These are phyloP conservation scores for Xylophagus ater DNA, from an alignment of 2,888 invertebrate species.

Conservation along the genomic window DNA sequence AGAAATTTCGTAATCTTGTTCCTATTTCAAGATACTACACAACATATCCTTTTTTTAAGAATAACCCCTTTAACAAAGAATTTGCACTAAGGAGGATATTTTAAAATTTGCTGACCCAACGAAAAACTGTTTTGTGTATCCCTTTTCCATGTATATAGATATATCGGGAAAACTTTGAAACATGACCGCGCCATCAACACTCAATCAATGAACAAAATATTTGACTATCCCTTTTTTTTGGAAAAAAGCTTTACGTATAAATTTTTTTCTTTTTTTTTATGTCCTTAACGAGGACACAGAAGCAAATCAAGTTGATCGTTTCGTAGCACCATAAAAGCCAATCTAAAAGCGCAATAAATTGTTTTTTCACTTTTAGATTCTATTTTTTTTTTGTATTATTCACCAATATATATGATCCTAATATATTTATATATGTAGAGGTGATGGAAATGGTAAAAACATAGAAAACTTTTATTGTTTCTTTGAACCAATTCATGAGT, in stretches of 20 bases:
- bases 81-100: neutral
- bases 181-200: constrained; percentile 17
- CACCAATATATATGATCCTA: too few species aligned
- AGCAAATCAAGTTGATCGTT: constrained; percentile 16
- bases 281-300: constrained; percentile 15
- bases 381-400: too few species aligned
- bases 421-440: too few species aligned
- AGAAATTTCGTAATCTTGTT: too few species aligned
- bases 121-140: constrained; percentile 5
- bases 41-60: too few species aligned
- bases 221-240: too few species aligned
- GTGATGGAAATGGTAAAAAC: too few species aligned
- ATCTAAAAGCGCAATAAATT: constrained; percentile 18
- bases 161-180: constrained; percentile 7
- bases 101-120: constrained; percentile 10
- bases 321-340: constrained; percentile 16
- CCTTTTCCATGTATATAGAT: constrained; percentile 8
- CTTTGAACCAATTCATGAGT: constrained; percentile 13
- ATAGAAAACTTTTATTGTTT: constrained; percentile 17
- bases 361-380: constrained; percentile 17
- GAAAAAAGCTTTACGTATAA: too few species aligned
- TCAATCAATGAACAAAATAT: constrained; percentile 14
- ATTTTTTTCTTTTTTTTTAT: constrained; percentile 9
- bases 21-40: too few species aligned
- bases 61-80: too few species aligned